phyloP scores from a whole-genome alignment of 2,113 vertebrate genomes.

The Nothocercus julius region DNA sequence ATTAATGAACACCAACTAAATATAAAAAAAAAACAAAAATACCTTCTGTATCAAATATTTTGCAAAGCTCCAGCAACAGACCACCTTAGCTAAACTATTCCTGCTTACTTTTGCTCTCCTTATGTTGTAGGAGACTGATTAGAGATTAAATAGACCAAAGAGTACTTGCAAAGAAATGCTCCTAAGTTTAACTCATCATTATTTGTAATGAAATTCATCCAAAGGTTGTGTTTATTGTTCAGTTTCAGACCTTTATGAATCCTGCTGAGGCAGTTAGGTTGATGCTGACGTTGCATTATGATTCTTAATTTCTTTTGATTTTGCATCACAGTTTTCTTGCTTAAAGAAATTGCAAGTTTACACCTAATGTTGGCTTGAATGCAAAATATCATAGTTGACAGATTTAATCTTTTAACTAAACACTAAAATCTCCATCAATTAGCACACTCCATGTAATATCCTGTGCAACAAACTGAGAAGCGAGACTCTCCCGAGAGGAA shows the following conservation, averaged over 20 bases:
- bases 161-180: constrained; percentile 40
- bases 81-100: constrained; percentile 25
- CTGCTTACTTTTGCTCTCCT: neutral
- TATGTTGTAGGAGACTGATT: constrained; percentile 6
- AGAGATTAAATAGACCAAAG: constrained; percentile 63
- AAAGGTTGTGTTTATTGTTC: constrained; percentile 59
- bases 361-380: neutral
- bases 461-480: constrained; percentile 33
- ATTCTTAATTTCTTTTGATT: constrained; percentile 59
- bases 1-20: neutral
- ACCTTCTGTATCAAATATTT: constrained; percentile 47
- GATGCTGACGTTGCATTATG: constrained; percentile 48
- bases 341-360: neutral
- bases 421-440: constrained; percentile 24
- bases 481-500: neutral
- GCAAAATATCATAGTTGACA: neutral
- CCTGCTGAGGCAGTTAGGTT: neutral
- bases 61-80: constrained; percentile 32
- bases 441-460: constrained; percentile 8
- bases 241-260: constrained; percentile 56
- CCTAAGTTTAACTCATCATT: constrained; percentile 60
- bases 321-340: constrained; percentile 7
- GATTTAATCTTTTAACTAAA: constrained; percentile 12
- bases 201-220: constrained; percentile 63
- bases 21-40: neutral